Conservation (phyloP, 2,888 invertebrate genomes). For the Leucophenga montana region DNA sequence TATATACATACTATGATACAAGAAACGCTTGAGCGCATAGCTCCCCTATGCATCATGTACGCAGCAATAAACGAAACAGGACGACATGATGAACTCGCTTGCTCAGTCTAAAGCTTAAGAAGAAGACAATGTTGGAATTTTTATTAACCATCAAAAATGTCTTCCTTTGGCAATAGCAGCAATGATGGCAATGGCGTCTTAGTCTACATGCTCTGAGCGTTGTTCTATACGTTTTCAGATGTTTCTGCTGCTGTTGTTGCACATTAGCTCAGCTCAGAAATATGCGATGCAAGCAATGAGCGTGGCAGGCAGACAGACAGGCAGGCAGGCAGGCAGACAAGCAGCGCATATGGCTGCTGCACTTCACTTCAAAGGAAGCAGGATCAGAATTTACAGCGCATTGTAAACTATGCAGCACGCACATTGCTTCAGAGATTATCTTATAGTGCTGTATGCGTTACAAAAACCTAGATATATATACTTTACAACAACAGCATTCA, state of each 20-base stretch:
- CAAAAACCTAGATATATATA: too few species aligned
- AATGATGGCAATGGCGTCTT: background rate
- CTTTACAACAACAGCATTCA: too few species aligned
- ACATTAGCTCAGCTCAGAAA: constrained; percentile 46
- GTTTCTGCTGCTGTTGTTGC: background rate
- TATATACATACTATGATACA: background rate
- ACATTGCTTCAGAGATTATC: constrained; percentile 61
- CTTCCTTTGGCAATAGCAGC: constrained; percentile 32
- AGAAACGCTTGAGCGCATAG: background rate
- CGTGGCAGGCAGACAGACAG: constrained; percentile 29
- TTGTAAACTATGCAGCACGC: constrained; percentile 48
- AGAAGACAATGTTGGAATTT: constrained; percentile 68
- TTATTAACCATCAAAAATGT: constrained; percentile 68
- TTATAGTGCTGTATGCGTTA: constrained; percentile 52
- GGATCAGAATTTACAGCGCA: background rate
- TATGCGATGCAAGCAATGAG: constrained; percentile 56
- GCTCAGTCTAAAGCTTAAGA: constrained; percentile 17
- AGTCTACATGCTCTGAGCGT: background rate
- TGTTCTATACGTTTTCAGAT: background rate
- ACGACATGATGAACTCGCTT: constrained; percentile 59
- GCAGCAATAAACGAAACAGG: constrained; percentile 9
- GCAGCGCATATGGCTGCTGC: background rate
- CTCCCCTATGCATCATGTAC: constrained; percentile 1
- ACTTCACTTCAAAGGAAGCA: background rate
- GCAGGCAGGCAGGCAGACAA: constrained; percentile 40